phyloP scores from a whole-genome alignment of 2,797 vertebrate genomes.

The Trichosurus vulpecula region DNA sequence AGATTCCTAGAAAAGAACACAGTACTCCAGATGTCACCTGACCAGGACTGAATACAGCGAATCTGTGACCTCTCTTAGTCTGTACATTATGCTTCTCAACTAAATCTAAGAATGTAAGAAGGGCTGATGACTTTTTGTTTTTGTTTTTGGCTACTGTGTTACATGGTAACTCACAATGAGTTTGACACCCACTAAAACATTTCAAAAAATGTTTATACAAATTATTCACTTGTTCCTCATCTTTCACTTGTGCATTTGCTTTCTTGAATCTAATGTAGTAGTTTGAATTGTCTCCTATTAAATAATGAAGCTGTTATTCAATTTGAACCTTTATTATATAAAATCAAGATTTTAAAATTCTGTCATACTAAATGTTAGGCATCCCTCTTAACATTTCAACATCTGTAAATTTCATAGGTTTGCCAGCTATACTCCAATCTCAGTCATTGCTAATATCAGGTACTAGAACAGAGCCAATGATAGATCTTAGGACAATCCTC shows the following conservation, averaged over 20 bases:
- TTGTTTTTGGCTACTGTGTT: neutral
- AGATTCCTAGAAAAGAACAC: neutral
- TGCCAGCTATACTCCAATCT: neutral
- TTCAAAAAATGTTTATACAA: neutral
- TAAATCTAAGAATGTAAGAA: neutral
- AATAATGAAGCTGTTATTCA: neutral
- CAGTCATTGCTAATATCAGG: neutral
- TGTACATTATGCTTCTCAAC: neutral
- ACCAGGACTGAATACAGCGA: neutral
- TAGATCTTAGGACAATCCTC: neutral
- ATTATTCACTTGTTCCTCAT: neutral
- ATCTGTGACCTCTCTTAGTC: neutral
- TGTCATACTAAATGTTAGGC: neutral
- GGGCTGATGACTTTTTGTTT: neutral
- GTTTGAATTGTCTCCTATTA: neutral
- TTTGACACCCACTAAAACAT: neutral
- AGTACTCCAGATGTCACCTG: neutral
- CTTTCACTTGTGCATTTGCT: neutral
- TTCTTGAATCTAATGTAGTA: neutral
- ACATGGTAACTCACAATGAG: neutral
- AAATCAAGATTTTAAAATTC: neutral
- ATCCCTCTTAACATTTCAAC: neutral
- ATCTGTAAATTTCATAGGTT: neutral
- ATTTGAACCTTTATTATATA: neutral
- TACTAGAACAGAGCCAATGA: neutral